Conservation (phyloP, 2,888 invertebrate species). For the Eupelmus urozonus region DNA sequence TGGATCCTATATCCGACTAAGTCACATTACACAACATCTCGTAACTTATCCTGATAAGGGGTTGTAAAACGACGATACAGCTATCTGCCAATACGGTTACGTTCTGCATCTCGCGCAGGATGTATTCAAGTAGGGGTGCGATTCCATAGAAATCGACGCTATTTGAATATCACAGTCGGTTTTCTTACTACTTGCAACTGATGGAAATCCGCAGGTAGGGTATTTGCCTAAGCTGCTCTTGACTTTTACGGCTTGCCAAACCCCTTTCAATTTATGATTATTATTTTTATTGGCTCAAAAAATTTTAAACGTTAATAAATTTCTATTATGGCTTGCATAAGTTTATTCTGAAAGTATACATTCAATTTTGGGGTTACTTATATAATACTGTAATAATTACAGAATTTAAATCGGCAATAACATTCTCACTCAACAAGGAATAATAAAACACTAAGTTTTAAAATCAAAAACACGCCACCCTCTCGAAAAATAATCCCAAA, state of each 20-base stretch:
- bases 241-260: not conserved
- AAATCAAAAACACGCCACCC: too few relatives aligned
- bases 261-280: not conserved
- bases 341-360: too few relatives aligned
- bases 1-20: too few relatives aligned
- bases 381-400: too few relatives aligned
- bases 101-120: constrained; percentile 61
- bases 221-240: constrained; percentile 1
- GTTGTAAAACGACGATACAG: constrained; percentile 74
- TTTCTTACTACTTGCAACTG: not conserved
- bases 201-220: not conserved
- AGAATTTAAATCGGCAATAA: too few relatives aligned
- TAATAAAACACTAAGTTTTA: too few relatives aligned
- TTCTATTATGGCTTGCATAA: too few relatives aligned
- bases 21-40: constrained; percentile 1
- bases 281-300: not conserved
- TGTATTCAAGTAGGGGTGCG: constrained; percentile 66
- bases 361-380: too few relatives aligned
- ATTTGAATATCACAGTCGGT: constrained; percentile 73
- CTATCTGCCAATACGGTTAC: constrained; percentile 74
- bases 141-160: constrained; percentile 74
- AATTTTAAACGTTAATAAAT: too few relatives aligned
- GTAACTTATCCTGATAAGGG: constrained; percentile 75
- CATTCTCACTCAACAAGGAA: too few relatives aligned
- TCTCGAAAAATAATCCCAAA: not conserved